Percentiles rank a stretch among this genome's conserved stretches.
phyloP scores from a whole-genome alignment of 2,113 vertebrate genomes.

The Pantherophis guttatus region DNA sequence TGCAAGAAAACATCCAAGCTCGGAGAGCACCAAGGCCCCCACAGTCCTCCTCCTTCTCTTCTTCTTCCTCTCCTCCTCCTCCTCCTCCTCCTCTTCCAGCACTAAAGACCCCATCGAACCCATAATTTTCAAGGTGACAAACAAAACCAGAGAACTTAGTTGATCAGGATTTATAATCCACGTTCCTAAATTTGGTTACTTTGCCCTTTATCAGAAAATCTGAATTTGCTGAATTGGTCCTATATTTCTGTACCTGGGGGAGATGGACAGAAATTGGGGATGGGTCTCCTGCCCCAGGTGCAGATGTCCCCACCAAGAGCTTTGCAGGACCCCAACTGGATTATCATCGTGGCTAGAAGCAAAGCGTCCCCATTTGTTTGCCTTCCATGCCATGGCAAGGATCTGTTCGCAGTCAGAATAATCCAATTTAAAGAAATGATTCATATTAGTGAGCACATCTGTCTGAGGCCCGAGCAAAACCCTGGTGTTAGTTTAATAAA shows the following conservation, averaged over 20 bases:
- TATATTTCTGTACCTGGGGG: accelerated
- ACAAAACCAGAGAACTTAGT: not conserved
- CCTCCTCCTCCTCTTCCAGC: no score
- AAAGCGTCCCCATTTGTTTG: slow-evolving; percentile 57
- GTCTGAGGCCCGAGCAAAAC: slow-evolving; percentile 71
- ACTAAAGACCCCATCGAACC: accelerated
- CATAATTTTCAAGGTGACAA: accelerated
- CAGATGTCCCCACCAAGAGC: slow-evolving; percentile 33
- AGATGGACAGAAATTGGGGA: not conserved
- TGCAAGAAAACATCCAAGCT: no score
- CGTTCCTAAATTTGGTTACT: not conserved
- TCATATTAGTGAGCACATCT: slow-evolving; percentile 72
- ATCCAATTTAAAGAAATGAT: slow-evolving; percentile 74
- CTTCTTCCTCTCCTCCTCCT: no score
- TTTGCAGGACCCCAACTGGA: slow-evolving; percentile 47
- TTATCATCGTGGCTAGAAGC: slow-evolving; percentile 53
- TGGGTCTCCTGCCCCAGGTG: slow-evolving; percentile 46
- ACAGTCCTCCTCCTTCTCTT: no score
- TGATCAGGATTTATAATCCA: not conserved
- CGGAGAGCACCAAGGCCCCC: no score
- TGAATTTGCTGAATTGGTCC: not conserved
- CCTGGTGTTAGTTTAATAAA: slow-evolving; percentile 74
- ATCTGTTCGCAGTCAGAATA: slow-evolving; percentile 68
- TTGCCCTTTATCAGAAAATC: slow-evolving; percentile 9
- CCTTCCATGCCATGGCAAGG: slow-evolving; percentile 48